These are phyloP conservation scores for Megalurothrips usitatus DNA, from an alignment of 2,888 invertebrate species.

Conservation along the genomic window DNA sequence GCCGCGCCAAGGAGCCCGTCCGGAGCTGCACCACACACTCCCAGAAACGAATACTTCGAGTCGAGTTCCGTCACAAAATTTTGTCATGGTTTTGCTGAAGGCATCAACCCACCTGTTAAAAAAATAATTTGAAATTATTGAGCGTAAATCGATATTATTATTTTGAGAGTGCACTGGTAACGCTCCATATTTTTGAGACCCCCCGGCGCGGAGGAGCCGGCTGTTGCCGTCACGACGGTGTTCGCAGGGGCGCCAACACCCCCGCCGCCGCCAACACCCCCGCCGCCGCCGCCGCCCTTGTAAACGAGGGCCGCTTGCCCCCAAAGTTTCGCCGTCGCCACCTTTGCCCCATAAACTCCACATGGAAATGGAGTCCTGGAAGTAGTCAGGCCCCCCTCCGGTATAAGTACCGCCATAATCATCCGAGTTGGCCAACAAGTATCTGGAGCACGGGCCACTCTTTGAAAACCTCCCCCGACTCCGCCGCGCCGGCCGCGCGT, in stretches of 20 bases:
- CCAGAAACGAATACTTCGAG: too few relatives aligned
- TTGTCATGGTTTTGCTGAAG: too few relatives aligned
- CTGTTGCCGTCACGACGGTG: too few relatives aligned
- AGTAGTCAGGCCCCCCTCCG: background rate
- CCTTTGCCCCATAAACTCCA: constrained; percentile 7
- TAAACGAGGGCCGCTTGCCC: background rate
- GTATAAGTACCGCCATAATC: background rate
- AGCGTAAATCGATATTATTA: too few relatives aligned
- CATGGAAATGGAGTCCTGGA: constrained; percentile 24
- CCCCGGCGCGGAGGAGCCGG: too few relatives aligned
- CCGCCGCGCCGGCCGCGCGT: background rate
- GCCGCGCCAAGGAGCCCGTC: too few relatives aligned
- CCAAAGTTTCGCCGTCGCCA: background rate
- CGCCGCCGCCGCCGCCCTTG: background rate
- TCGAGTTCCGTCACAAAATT: too few relatives aligned
- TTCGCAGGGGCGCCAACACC: background rate
- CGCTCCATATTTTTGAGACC: too few relatives aligned
- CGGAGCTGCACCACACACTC: too few relatives aligned
- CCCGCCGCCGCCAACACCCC: background rate
- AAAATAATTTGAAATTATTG: too few relatives aligned
- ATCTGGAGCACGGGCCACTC: background rate
- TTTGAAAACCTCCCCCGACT: background rate
- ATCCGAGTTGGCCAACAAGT: background rate
- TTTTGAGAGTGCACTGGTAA: too few relatives aligned
- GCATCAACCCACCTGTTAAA: too few relatives aligned